Percentiles rank a stretch among this genome's conserved stretches.
phyloP scores from a whole-genome alignment of 2,113 vertebrate species.

The Elephantulus edwardii region DNA sequence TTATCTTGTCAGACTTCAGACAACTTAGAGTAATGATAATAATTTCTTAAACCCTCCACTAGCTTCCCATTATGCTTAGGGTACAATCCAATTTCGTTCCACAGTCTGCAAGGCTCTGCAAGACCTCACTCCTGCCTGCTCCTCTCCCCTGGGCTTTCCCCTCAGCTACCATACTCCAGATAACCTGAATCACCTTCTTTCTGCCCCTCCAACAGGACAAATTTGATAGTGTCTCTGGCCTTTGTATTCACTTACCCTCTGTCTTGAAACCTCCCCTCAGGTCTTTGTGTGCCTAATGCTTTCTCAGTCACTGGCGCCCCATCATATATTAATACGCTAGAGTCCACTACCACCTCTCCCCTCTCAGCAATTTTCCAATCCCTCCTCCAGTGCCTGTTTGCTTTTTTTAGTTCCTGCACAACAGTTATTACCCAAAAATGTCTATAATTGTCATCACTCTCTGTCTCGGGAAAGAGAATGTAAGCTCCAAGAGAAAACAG shows the following conservation, averaged over 20 bases:
- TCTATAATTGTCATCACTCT: background rate
- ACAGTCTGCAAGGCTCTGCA: background rate
- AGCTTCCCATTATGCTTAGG: background rate
- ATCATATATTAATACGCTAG: background rate
- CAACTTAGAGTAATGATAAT: background rate
- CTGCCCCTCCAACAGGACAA: background rate
- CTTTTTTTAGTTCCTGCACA: background rate
- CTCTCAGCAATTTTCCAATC: background rate
- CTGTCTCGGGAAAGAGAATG: background rate
- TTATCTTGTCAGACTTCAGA: slow-evolving; percentile 4
- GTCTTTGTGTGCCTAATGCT: background rate
- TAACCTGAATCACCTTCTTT: background rate
- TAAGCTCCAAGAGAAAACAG: background rate
- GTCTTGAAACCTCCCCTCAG: background rate
- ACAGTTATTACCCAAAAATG: background rate
- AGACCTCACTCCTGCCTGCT: background rate
- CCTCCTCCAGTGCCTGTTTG: background rate
- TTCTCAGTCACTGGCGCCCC: fast-evolving
- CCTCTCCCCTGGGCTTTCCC: no score
- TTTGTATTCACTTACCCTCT: background rate
- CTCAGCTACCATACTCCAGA: background rate
- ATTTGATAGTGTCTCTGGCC: background rate
- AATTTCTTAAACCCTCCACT: background rate
- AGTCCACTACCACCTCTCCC: background rate
- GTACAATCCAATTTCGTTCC: background rate